A percentile compares a stretch with the other conserved stretches of the same genome.
Conservation (phyloP, 1,140 invertebrate species). For the Drosophila murphyi region DNA sequence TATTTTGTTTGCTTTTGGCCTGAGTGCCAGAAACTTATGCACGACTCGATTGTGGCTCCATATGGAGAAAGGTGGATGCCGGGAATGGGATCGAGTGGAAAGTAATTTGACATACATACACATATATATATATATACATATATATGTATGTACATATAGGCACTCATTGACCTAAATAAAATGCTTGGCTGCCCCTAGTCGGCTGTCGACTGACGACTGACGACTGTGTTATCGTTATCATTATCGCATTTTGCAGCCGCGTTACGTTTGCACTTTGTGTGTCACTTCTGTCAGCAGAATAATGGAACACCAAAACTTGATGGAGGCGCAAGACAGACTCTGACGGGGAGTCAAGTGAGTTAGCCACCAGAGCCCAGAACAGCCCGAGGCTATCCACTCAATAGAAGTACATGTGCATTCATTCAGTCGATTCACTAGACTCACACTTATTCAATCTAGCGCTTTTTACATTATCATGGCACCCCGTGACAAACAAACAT, state of each 20-base stretch:
- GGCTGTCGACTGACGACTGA: too few relatives aligned
- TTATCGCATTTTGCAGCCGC: constrained; percentile 66
- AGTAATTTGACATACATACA: too few relatives aligned
- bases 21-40: not conserved
- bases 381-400: too few relatives aligned
- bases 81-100: not conserved
- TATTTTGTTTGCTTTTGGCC: constrained; percentile 13
- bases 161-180: constrained; percentile 81
- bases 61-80: not conserved
- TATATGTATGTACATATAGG: not conserved
- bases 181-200: constrained; percentile 46
- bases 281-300: constrained; percentile 66
- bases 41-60: not conserved
- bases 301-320: constrained; percentile 53
- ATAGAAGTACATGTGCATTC: constrained; percentile 10
- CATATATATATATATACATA: too few relatives aligned
- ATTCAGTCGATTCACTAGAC: constrained; percentile 28
- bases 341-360: too few relatives aligned
- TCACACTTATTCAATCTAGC: constrained; percentile 54
- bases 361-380: too few relatives aligned
- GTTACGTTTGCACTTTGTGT: constrained; percentile 54
- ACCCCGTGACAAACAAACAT: not conserved
- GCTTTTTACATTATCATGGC: constrained; percentile 58
- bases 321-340: not conserved
- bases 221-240: constrained; percentile 49